A percentile compares a stretch with the other conserved stretches of the same genome.
phyloP scores from a whole-genome alignment of 2,797 vertebrate genomes.

The Pempheris klunzingeri region DNA sequence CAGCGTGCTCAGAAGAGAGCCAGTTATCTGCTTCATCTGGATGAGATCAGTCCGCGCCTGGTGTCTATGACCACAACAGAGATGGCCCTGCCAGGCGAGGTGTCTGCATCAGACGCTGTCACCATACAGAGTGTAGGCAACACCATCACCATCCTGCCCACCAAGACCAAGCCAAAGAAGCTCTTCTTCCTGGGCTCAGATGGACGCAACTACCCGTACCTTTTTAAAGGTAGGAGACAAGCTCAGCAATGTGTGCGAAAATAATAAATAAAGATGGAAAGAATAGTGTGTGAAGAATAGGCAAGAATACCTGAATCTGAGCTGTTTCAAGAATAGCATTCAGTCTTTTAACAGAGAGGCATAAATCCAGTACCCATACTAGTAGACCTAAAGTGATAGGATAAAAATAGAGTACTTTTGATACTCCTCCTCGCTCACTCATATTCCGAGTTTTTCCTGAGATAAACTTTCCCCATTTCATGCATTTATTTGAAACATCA shows the following conservation, averaged over 20 bases:
- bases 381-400: no score
- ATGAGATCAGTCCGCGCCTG: conserved; percentile 97
- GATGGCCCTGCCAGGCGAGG: conserved; percentile 96
- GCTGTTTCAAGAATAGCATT: neutral
- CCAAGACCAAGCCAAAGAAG: conserved; percentile 99
- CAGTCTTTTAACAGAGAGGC: no score
- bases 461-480: no score
- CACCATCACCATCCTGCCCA: conserved; percentile 97
- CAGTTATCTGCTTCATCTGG: conserved; percentile 93
- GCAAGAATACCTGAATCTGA: neutral
- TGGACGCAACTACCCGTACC: conserved; percentile 95
- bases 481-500: no score
- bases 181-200: conserved; percentile 97
- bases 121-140: conserved; percentile 96
- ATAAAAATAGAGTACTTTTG: no score
- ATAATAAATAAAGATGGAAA: no score
- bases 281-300: no score
- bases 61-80: conserved; percentile 93
- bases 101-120: conserved; percentile 94
- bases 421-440: no score
- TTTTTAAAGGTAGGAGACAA: conserved; percentile 92
- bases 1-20: conserved; percentile 96
- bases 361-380: no score
- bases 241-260: neutral
- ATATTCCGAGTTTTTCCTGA: no score